Conservation (phyloP, 2,797 vertebrate genomes). For the Hippocampus kuda region DNA sequence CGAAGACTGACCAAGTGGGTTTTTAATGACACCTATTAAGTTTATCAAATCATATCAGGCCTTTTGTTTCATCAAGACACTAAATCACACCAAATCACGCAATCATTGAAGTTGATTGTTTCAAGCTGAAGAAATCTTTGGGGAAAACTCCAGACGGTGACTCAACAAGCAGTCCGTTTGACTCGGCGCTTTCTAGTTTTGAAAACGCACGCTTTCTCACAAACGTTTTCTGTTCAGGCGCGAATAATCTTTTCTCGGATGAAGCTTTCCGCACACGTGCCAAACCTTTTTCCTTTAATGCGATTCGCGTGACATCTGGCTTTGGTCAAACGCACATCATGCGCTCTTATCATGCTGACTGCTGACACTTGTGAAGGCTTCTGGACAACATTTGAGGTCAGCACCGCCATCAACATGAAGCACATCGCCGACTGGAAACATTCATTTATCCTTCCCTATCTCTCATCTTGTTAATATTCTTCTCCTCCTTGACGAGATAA, state of each 20-base stretch:
- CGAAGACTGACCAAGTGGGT: neutral
- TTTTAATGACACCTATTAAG: conserved; percentile 1
- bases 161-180: neutral
- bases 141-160: neutral
- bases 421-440: neutral
- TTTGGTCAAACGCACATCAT: conserved; percentile 12
- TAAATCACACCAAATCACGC: conserved; percentile 1
- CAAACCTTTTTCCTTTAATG: neutral
- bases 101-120: neutral
- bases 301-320: neutral
- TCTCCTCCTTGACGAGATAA: neutral
- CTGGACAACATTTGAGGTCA: conserved; percentile 24
- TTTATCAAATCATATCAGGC: neutral
- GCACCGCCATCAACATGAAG: conserved; percentile 17
- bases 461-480: neutral
- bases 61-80: neutral
- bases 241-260: neutral
- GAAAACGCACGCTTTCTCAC: neutral
- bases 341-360: conserved; percentile 22
- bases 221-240: neutral
- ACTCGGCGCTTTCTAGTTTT: neutral
- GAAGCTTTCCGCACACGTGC: neutral
- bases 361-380: conserved; percentile 2
- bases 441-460: neutral
- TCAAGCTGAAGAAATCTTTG: neutral